Conservation (phyloP, 2,113 vertebrate species). For the Pundamilia nyererei region DNA sequence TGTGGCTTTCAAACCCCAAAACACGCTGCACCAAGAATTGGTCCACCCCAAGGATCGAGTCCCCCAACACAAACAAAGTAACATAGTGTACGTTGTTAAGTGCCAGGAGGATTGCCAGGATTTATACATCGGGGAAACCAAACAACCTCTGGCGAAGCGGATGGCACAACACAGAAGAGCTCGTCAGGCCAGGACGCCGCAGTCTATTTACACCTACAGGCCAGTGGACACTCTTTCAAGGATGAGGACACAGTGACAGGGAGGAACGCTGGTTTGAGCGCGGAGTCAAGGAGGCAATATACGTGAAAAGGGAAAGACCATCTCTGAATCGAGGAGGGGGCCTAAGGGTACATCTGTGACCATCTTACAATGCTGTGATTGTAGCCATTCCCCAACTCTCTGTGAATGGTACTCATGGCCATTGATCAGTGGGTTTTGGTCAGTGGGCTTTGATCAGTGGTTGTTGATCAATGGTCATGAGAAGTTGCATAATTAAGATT, state of each 20-base stretch:
- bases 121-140: neutral
- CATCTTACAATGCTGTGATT: neutral
- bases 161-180: neutral
- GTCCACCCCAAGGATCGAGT: neutral
- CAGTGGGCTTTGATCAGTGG: neutral
- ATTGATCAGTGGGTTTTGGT: neutral
- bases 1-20: neutral
- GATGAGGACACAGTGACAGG: neutral
- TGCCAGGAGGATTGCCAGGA: neutral
- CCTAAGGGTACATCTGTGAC: neutral
- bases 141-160: accelerated
- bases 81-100: neutral
- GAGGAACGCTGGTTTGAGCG: neutral
- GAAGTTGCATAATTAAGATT: neutral
- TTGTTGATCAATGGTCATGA: neutral
- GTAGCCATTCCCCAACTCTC: accelerated
- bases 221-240: too few relatives aligned
- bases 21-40: accelerated
- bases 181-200: accelerated
- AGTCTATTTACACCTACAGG: neutral
- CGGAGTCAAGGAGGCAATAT: accelerated
- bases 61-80: neutral
- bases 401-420: neutral
- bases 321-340: neutral
- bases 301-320: neutral